Evolutionary conservation across 2,113 vertebrate species (phyloP), one percentile per base, ranked within the genome.

Genomic region (Synchiropus splendidus): DNA sequence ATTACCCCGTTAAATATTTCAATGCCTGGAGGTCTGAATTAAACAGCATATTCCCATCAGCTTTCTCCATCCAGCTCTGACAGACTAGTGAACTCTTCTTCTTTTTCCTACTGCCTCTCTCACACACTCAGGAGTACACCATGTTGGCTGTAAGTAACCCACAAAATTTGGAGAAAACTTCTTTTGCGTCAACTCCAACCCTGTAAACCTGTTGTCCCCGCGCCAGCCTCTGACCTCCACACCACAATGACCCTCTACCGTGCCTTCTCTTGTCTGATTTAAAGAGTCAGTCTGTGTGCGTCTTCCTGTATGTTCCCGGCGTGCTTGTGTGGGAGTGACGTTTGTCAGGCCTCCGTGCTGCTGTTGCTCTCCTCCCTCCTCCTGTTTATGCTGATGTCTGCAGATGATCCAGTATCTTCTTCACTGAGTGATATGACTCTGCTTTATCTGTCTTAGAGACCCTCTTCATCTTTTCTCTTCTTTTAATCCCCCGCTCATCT

Each of bases 131-230:
- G 92, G 92, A 87, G 87, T 89, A 87, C 90, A 89, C 79, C 91
- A 88, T 83, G 83, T 86, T 60, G 83, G 88, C 88, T 94, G 92
- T 96, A 92, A 96, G 92, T 94, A 94, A 87, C 61, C 80, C 62
- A 77, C 73, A 75, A 76, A 73, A 65, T 61, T 75, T 67, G 78
- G 81, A 55, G 40, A 52, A 39, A 82, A 16, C 8, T 43, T 58
- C 32, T 18, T n/a, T n/a, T 32, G 49, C 53, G 13, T 53, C 48
- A 77, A 66, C 64, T 68, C 55, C 61, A 41, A 79, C 51, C 67
- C 79, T 83, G 48, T 38, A 42, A 48, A 48, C 57, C 55, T 51
- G 55, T 53, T 13, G 2, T 54, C 58, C 46, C 67, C 48, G 51
- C 58, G 21, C 58, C n/a, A 17, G 37, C 48, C 53, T 58, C 58